A percentile compares a stretch with the other conserved stretches of the same genome.
Evolutionary conservation across 2,888 invertebrate species (phyloP).

Genomic region (Microchrysa polita): DNA sequence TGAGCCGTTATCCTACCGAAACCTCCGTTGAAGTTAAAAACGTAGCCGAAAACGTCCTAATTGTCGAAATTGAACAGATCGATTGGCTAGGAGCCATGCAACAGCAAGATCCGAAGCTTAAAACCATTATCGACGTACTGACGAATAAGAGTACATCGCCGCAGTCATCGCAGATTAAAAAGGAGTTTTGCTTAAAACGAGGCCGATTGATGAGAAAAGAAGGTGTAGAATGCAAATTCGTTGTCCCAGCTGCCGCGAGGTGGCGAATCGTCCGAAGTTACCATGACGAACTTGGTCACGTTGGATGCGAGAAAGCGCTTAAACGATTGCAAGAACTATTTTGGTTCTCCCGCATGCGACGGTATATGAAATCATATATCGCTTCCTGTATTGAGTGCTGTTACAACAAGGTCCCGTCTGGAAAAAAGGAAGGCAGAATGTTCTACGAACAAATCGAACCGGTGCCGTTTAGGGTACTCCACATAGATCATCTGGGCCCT

Average conservation of each 20-base stretch:
- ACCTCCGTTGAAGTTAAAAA: neutral
- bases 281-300: neutral
- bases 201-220: neutral
- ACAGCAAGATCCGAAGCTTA: neutral
- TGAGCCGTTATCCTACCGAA: neutral
- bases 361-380: neutral
- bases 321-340: neutral
- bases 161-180: neutral
- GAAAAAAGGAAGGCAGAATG: neutral
- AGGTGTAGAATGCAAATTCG: neutral
- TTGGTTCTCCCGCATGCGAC: neutral
- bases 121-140: neutral
- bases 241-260: neutral
- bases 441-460: conserved; percentile 42
- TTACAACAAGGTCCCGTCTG: neutral
- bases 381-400: neutral
- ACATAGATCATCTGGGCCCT: no score
- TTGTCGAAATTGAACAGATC: neutral
- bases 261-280: neutral
- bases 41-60: neutral
- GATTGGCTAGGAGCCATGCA: neutral
- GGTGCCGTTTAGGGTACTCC: no score
- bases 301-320: neutral
- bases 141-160: neutral
- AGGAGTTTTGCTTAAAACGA: neutral